Base-by-base conservation (phyloP, 2,888 invertebrate genomes). In the Cantharis nigra region DNA sequence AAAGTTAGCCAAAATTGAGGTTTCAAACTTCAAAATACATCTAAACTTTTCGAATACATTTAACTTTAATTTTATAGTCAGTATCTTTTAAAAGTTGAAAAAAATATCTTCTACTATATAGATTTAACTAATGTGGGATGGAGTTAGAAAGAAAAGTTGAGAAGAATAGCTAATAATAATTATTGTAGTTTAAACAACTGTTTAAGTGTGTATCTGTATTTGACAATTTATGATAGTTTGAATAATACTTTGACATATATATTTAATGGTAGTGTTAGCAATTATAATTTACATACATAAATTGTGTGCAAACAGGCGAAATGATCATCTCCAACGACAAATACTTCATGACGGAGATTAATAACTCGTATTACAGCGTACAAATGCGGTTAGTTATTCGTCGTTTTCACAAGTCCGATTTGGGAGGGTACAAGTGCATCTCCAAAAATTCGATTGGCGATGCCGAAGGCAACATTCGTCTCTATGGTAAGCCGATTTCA, bases 401-500 rank as follows among this genome's bases (percentile, higher is more conserved):
- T 75, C 92, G 93, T 83, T 91, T 97, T 78, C 94, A 94, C 85
- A 91, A 92, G 80, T 92, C 91, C 77, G 96, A 96, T 87, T 91
- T 96, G 83, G 96, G 96, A 14, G 96, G 96, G 71, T 97, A 97
- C 91, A 96, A 95, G 87, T 97, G 97, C 90, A 96, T 96, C 85
- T 96, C 96, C 72, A 96, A 97, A 89, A 97, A 97, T 89, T 96
- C 96, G 79, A 96, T 97, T 85, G 97, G 97, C 0, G 96, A 96
- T 84, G 96, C 97, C 13, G 96, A 96, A 87, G 96, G 96, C 78
- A 95, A 94, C 87, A 97, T 97, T 85, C 92, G 96, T 84, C 91
- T 97, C 81, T 96, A 97, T 87, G 96, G 97, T 97, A 89, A 93
- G 94, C 81, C 80, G 72, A 70, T 72, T 78, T 79, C 73, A 78